Percentiles rank a stretch among this genome's conserved stretches.
These are phyloP conservation scores for Aethes cnicana DNA, from an alignment of 2,888 invertebrate genomes.

Conservation along the genomic window DNA sequence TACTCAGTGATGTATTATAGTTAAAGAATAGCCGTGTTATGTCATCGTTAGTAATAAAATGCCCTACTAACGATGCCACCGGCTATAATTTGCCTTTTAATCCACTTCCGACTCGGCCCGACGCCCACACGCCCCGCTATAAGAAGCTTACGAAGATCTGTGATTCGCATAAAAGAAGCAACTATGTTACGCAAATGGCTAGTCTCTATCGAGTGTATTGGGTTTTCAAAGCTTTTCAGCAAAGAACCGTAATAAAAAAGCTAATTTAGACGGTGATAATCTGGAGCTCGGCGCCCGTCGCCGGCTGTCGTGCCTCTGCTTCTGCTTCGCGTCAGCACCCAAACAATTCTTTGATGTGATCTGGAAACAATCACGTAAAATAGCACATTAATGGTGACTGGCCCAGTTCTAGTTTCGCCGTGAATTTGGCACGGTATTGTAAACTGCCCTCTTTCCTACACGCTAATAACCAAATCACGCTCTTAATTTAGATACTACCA, in stretches of 20 bases:
- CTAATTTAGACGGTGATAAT: conserved; percentile 17
- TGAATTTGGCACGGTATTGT: conserved; percentile 79
- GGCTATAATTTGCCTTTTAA: conserved; percentile 46
- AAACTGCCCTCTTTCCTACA: conserved; percentile 79
- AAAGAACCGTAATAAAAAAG: conserved; percentile 22
- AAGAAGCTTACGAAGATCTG: conserved; percentile 39
- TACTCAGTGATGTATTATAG: conserved; percentile 24
- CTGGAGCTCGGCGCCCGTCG: conserved; percentile 31
- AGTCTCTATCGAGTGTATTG: conserved; percentile 3
- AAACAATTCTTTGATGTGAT: conserved; percentile 71
- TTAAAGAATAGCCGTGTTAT: conserved; percentile 26
- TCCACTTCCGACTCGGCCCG: conserved; percentile 51
- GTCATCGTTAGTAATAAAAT: conserved; percentile 33
- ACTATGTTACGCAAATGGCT: conserved; percentile 20
- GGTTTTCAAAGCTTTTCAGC: conserved; percentile 5
- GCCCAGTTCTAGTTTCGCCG: conserved; percentile 72
- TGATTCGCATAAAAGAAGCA: conserved; percentile 7
- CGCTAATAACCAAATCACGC: conserved; percentile 59
- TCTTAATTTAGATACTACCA: conserved; percentile 16
- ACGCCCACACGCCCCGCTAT: conserved; percentile 55
- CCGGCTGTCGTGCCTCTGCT: conserved; percentile 46
- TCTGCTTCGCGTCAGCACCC: conserved; percentile 53
- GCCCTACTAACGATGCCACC: conserved; percentile 41
- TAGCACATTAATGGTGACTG: conserved; percentile 73
- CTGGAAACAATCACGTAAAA: conserved; percentile 74